These are phyloP conservation scores for Piscicola geometra DNA, from an alignment of 2,888 invertebrate genomes.

Conservation along the genomic window DNA sequence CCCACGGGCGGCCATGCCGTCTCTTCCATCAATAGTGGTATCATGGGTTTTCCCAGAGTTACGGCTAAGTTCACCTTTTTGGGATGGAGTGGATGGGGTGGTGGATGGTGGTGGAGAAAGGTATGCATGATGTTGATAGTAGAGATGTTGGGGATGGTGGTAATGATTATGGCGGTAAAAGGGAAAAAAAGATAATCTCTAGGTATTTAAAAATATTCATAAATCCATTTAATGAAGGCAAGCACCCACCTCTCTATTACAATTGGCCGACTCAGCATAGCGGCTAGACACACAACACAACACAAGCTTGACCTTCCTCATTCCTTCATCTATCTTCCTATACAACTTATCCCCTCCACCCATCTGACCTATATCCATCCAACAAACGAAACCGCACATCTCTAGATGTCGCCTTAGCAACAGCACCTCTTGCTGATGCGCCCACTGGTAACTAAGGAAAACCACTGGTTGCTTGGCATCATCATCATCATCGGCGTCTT, in stretches of 20 bases:
- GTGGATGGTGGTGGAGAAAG: not conserved
- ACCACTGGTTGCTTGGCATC: conserved; percentile 42
- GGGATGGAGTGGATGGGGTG: not conserved
- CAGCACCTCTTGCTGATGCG: conserved; percentile 51
- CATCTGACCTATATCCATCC: conserved; percentile 56
- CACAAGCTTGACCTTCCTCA: conserved; percentile 50
- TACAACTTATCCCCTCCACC: conserved; percentile 54
- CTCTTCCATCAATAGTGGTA: conserved; percentile 52
- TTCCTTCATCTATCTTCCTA: conserved; percentile 52
- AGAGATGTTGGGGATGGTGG: too few species aligned
- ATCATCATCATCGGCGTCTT: too few species aligned
- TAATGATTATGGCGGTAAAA: not conserved
- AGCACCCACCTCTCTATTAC: conserved; percentile 51
- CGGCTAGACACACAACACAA: conserved; percentile 50
- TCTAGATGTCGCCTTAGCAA: conserved; percentile 50
- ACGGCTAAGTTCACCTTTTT: conserved; percentile 51
- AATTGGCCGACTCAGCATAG: conserved; percentile 53
- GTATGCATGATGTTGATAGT: too few species aligned
- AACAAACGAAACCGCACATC: conserved; percentile 52
- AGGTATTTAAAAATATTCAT: not conserved
- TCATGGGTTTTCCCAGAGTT: conserved; percentile 50
- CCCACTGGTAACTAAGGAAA: conserved; percentile 53
- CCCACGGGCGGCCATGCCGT: conserved; percentile 54
- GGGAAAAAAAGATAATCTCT: not conserved
- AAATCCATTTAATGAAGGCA: too few species aligned